Evolutionary conservation across 2,888 invertebrate species (phyloP), one percentile per base, ranked within the genome.

Genomic region (Agonopterix subpropinquella): DNA sequence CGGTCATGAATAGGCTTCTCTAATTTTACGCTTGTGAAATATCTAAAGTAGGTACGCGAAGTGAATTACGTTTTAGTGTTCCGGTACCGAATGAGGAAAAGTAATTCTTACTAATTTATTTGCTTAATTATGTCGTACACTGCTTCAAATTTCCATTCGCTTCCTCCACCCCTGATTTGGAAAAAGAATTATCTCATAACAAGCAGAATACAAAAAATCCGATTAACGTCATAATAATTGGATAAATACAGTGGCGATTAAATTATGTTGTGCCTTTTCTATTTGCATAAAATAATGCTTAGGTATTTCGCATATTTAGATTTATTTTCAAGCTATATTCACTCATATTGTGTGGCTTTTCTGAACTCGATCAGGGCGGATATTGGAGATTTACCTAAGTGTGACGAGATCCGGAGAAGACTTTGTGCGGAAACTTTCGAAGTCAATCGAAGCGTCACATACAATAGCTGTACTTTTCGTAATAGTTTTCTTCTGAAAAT

Each of bases 361-460:
- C 61, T 61, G 67, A 67, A 75, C 71, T 66, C 70, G 75, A 75
- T 77, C 73, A 72, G 66, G 66, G 64, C 76, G 81, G 82, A 81
- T 82, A 81, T 83, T 80, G 77, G 71, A 79, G 82, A 82, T 85
- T 81, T 81, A 79, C 73, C 76, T 78, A 80, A 82, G 77, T 78
- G 77, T 80, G 73, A 73, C 72, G 73, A 75, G 75, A 81, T 79
- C 78, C 77, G 73, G 66, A 57, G 66, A 70, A 76, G 74, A 76
- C 73, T 79, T 78, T 76, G 69, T 75, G 68, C 67, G 65, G 64
- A 62, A 73, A 74, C 73, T 75, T 71, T 74, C 67, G 8, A 65
- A 67, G 66, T 65, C 65, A 66, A 67, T 65, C 58, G 67, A 63
- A 66, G 64, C 64, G 62, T 64, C 67, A 60, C 68, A 62, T 61